Conservation (phyloP, 2,113 vertebrate genomes). For the Scomber colias region DNA sequence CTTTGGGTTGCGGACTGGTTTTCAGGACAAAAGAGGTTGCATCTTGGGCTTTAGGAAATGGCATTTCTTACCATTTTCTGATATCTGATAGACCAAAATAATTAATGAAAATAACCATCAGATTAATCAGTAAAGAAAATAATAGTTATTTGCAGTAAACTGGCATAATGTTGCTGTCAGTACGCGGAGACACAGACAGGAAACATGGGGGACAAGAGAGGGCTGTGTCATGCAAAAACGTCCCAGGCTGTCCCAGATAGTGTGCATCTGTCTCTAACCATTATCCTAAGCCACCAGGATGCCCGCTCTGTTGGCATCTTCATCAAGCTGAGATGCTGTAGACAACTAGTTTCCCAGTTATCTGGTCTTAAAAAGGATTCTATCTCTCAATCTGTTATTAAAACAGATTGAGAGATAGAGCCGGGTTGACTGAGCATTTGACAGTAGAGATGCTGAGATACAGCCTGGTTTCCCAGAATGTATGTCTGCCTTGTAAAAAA, state of each 20-base stretch:
- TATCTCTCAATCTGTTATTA: conserved; percentile 13
- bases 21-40: too few relatives aligned
- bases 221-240: neutral
- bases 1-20: too few relatives aligned
- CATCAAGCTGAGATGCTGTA: neutral
- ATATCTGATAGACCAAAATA: too few relatives aligned
- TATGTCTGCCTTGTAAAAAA: neutral
- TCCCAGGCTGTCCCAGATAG: too few relatives aligned
- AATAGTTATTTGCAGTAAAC: neutral
- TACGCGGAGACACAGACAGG: neutral
- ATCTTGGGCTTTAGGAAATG: too few relatives aligned
- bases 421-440: neutral
- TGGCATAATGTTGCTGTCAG: neutral
- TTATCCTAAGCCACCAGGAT: too few relatives aligned
- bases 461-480: conserved; percentile 8
- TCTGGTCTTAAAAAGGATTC: conserved; percentile 1
- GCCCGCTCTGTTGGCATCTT: neutral
- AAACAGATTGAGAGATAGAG: conserved; percentile 22
- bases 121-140: too few relatives aligned
- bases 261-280: too few relatives aligned
- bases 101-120: too few relatives aligned
- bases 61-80: too few relatives aligned
- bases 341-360: conserved; percentile 29
- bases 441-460: conserved; percentile 34
- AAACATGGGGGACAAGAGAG: neutral